These are phyloP conservation scores for Mormyrus iriodes DNA, from an alignment of 2,113 vertebrate species.

Conservation along the genomic window DNA sequence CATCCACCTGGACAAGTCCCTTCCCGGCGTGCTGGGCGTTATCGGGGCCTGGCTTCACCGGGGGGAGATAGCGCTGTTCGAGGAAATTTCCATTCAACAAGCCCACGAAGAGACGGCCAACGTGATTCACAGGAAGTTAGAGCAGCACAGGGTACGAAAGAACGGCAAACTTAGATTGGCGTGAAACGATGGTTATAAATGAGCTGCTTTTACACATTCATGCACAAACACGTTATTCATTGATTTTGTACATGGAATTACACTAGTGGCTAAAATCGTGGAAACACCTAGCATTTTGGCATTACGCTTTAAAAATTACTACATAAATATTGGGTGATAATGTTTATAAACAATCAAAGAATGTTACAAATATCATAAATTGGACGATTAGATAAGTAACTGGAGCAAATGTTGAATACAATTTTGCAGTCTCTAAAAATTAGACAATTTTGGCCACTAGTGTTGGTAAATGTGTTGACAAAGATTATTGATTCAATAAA, in stretches of 20 bases:
- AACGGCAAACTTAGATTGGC: not conserved
- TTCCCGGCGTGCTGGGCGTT: constrained; percentile 84
- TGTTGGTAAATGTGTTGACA: not conserved
- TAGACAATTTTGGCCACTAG: not conserved
- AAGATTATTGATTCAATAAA: not conserved
- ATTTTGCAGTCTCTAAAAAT: too few relatives aligned
- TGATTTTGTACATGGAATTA: not conserved
- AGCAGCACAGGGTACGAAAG: constrained; percentile 78
- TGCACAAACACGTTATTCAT: not conserved
- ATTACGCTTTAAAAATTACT: not conserved
- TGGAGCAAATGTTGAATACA: not conserved
- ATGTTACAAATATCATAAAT: not conserved
- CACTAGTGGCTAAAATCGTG: not conserved
- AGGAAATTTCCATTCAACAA: constrained; percentile 82
- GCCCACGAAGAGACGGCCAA: constrained; percentile 90
- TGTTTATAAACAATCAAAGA: not conserved
- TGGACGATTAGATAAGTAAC: not conserved
- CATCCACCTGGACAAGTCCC: constrained; percentile 85
- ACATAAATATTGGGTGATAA: not conserved
- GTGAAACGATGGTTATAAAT: not conserved
- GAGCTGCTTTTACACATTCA: not conserved
- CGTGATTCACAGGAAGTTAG: constrained; percentile 79
- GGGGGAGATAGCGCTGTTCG: constrained; percentile 80
- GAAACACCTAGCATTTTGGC: not conserved
- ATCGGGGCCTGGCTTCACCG: constrained; percentile 90